phyloP scores from a whole-genome alignment of 1,140 invertebrate species.

The Hycleus cichorii region DNA sequence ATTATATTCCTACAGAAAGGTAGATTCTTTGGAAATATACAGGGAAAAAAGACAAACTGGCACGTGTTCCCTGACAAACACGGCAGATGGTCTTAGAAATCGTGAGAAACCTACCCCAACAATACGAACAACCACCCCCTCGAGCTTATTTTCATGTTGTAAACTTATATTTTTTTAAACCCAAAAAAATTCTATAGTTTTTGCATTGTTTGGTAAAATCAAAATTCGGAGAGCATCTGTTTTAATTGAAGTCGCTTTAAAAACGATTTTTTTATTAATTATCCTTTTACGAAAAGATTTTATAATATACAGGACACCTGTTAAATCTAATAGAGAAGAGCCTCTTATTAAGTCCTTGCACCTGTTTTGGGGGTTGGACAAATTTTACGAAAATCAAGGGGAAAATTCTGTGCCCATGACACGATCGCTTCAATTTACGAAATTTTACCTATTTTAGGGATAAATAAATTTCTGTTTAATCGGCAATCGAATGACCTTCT shows the following conservation, averaged over 20 bases:
- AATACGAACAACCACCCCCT: neutral
- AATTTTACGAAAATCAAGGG: no score
- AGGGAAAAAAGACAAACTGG: conserved; percentile 3
- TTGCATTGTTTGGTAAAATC: no score
- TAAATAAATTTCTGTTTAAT: no score
- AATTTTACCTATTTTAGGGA: no score
- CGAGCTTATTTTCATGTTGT: neutral
- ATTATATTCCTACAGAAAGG: conserved; percentile 15
- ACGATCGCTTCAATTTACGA: no score
- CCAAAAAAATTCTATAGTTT: no score
- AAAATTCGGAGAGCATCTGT: no score
- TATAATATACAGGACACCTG: conserved; percentile 10
- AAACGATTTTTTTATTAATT: no score
- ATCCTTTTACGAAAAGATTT: conserved; percentile 1
- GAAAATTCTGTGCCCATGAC: no score
- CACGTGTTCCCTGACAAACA: conserved; percentile 12
- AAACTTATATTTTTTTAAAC: no score
- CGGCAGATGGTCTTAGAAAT: conserved; percentile 6
- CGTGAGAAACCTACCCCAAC: conserved; percentile 6
- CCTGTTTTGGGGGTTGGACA: neutral
- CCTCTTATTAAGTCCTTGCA: conserved; percentile 2
- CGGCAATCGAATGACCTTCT: no score
- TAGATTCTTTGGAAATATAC: conserved; percentile 13
- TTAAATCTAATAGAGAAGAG: conserved; percentile 12
- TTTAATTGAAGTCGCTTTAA: no score